Evolutionary conservation across 1,140 invertebrate genomes (phyloP).

Genomic region (Drosophila jambulina): DNA sequence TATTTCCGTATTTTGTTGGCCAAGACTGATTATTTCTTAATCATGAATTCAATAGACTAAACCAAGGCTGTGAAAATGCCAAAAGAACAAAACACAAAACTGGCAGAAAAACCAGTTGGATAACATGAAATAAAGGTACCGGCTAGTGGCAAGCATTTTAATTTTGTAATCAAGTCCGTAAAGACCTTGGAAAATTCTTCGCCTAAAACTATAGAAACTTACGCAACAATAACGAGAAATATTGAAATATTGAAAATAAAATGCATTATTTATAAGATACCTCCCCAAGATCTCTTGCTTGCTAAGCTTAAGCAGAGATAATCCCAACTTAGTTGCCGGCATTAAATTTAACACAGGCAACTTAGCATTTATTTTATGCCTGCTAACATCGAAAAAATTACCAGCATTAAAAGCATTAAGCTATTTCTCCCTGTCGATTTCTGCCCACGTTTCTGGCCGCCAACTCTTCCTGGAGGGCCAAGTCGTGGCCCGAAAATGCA

Average conservation of each 20-base stretch:
- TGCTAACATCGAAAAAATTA: constrained; percentile 33
- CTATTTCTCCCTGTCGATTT: constrained; percentile 26
- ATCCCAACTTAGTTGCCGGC: not conserved
- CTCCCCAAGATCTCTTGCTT: not conserved
- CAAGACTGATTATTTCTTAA: not conserved
- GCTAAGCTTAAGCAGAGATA: not conserved
- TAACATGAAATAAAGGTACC: constrained; percentile 4
- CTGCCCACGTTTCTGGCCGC: constrained; percentile 18
- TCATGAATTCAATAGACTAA: not conserved
- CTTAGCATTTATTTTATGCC: constrained; percentile 29
- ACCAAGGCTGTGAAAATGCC: constrained; percentile 16
- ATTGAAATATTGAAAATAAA: not conserved
- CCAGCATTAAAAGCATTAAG: constrained; percentile 30
- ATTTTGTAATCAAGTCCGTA: not conserved
- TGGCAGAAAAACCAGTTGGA: constrained; percentile 2
- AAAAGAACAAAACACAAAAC: constrained; percentile 10
- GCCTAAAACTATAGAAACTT: not conserved
- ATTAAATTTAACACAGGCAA: constrained; percentile 13
- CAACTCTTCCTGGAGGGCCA: constrained; percentile 33
- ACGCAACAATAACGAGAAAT: not conserved
- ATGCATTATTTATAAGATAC: not conserved
- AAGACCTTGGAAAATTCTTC: constrained; percentile 4
- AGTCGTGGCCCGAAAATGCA: constrained; percentile 37
- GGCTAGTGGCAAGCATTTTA: not conserved
- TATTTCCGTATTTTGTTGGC: not conserved